phyloP scores from a whole-genome alignment of 2,113 vertebrate genomes.

The Gasterosteus nipponicus region DNA sequence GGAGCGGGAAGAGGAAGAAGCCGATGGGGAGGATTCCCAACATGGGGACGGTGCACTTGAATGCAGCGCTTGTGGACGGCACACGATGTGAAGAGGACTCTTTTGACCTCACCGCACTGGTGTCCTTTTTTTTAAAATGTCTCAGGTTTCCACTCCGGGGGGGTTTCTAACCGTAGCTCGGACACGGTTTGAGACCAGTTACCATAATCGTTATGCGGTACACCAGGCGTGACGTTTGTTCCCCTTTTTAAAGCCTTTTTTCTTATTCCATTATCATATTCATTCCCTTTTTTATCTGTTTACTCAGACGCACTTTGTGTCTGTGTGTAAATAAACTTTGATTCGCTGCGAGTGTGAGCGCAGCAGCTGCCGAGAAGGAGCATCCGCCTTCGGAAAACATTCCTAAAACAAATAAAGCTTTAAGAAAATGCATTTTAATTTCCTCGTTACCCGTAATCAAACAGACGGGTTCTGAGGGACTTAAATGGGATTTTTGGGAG shows the following conservation, averaged over 20 bases:
- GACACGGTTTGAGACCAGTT: background rate
- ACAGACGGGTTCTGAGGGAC: slow-evolving; percentile 44
- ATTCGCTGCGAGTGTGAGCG: background rate
- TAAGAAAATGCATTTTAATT: slow-evolving; percentile 26
- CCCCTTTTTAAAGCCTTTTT: background rate
- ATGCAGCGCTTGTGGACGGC: background rate
- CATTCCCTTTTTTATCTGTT: background rate
- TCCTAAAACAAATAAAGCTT: slow-evolving; percentile 45
- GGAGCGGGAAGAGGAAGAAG: slow-evolving; percentile 40
- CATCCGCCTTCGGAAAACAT: slow-evolving; percentile 26
- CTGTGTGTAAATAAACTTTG: background rate
- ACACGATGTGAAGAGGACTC: background rate
- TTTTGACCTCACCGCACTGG: background rate
- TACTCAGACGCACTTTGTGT: background rate
- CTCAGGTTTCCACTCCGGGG: background rate
- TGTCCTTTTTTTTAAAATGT: background rate
- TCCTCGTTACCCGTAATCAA: slow-evolving; percentile 43
- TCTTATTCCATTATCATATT: background rate
- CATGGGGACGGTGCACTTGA: background rate
- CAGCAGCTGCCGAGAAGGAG: slow-evolving; percentile 8
- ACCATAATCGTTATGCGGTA: background rate
- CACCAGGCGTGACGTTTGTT: background rate
- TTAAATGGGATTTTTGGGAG: slow-evolving; percentile 37
- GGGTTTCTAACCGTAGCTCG: too few species aligned
- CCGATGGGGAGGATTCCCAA: background rate